phyloP scores from a whole-genome alignment of 2,888 invertebrate species.

The Cremastobaeus sp. region DNA sequence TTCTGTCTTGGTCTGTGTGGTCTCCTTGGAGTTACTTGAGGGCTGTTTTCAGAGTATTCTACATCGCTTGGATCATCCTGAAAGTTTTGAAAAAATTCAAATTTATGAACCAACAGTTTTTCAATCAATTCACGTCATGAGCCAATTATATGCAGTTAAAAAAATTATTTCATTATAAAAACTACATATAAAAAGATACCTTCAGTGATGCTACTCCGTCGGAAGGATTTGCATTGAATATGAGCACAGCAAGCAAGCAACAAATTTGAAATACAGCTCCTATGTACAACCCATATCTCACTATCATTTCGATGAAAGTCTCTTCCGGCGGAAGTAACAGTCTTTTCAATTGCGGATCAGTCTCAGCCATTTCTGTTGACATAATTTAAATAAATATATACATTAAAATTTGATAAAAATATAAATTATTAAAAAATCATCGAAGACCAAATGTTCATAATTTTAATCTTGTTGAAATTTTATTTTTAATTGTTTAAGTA shows the following conservation, averaged over 20 bases:
- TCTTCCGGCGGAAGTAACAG: constrained; percentile 75
- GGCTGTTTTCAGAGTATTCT: constrained; percentile 86
- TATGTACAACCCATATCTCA: constrained; percentile 84
- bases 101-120: neutral
- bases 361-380: constrained; percentile 71
- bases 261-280: constrained; percentile 93
- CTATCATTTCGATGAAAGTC: constrained; percentile 73
- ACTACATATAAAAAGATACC: constrained; percentile 67
- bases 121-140: neutral
- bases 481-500: too few species aligned
- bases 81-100: constrained; percentile 47
- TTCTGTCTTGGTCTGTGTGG: constrained; percentile 83
- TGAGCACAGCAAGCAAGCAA: constrained; percentile 89
- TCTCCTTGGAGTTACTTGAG: constrained; percentile 84
- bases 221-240: constrained; percentile 78
- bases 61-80: constrained; percentile 86
- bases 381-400: too few species aligned
- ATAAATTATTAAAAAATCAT: too few species aligned
- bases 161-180: neutral
- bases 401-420: too few species aligned
- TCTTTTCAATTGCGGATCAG: constrained; percentile 74
- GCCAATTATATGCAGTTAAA: neutral
- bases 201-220: constrained; percentile 74
- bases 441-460: too few species aligned
- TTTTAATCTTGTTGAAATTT: too few species aligned